A percentile compares a stretch with the other conserved stretches of the same genome.
phyloP scores from a whole-genome alignment of 2,888 invertebrate genomes.

The Rhingia campestris region DNA sequence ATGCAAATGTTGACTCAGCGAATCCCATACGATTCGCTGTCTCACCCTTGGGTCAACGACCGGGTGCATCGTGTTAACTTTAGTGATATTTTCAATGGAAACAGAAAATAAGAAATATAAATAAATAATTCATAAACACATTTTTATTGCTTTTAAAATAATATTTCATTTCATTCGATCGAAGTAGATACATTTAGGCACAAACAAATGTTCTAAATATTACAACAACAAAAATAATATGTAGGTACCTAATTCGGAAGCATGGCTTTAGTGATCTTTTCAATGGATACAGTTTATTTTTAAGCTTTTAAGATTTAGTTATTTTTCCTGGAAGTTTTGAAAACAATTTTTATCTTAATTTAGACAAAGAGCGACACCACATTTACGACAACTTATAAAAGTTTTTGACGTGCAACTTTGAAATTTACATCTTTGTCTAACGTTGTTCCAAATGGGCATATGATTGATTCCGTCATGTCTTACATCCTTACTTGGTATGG shows the following conservation, averaged over 20 bases:
- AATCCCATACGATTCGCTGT: no score
- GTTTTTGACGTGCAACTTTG: background rate
- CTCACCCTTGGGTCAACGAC: no score
- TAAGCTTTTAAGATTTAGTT: background rate
- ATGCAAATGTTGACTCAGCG: no score
- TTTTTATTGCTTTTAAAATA: slow-evolving; percentile 1
- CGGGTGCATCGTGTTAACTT: no score
- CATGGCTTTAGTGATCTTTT: slow-evolving; percentile 2
- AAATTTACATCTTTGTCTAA: background rate
- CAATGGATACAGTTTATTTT: slow-evolving; percentile 1
- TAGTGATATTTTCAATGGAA: no score
- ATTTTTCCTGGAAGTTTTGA: background rate
- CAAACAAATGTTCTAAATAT: no score
- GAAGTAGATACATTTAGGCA: background rate
- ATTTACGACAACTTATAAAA: slow-evolving; percentile 5
- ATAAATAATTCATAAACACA: no score
- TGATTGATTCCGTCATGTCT: no score
- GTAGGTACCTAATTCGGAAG: slow-evolving; percentile 1
- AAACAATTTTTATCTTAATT: background rate
- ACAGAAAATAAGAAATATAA: no score
- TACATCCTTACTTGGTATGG: no score
- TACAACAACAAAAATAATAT: background rate
- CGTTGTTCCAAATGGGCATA: slow-evolving; percentile 6
- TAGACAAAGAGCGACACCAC: slow-evolving; percentile 8
- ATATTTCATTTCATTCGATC: background rate